Evolutionary conservation across 2,888 invertebrate species (phyloP), one percentile per base, ranked within the genome.

Genomic region (Deilephila elpenor): DNA sequence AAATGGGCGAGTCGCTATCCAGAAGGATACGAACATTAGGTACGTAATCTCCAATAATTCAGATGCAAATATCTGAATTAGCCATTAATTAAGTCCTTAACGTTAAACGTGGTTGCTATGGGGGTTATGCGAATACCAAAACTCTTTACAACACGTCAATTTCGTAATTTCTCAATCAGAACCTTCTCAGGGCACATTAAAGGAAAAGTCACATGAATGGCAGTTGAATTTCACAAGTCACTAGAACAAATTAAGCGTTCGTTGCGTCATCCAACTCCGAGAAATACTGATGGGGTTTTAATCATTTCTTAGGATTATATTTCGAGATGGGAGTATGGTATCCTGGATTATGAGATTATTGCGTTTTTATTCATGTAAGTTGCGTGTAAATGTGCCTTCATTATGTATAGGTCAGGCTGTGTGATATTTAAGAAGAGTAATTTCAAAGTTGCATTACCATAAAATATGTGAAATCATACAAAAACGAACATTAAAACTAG

Each of bases 231-330:
- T 11, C 11, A 37, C 64, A 64, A 64, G 64, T 64, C 64, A 64
- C 20, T 64, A 7, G 44, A 64, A 64, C 20, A 64, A 67, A 67
- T 51, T 11, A 51, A 67, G 5, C 67, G 44, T 25, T 51, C 25
- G 25, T 51, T 67, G 51, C 67, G 67, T 51, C 44, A 51, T 25
- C 37, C 25, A 6, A 5, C 56, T 56, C 56, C n/a, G n/a, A 56
- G 56, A 56, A 56, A n/a, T 25, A 25, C 7, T 67, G 67, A 67
- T 67, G 67, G 67, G 1, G 67, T 67, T 51, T 67, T 67, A 67
- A 67, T 67, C 51, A 51, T 25, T 67, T 67, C 67, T 67, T 20
- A 67, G 67, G 25, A 67, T 67, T 67, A 51, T 67, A 25, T 67
- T 67, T 51, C 14, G 6, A 25, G 25, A 20, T 51, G 7, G 14